Conservation (phyloP, 2,113 vertebrate species). For the Oncorhynchus kisutch region DNA sequence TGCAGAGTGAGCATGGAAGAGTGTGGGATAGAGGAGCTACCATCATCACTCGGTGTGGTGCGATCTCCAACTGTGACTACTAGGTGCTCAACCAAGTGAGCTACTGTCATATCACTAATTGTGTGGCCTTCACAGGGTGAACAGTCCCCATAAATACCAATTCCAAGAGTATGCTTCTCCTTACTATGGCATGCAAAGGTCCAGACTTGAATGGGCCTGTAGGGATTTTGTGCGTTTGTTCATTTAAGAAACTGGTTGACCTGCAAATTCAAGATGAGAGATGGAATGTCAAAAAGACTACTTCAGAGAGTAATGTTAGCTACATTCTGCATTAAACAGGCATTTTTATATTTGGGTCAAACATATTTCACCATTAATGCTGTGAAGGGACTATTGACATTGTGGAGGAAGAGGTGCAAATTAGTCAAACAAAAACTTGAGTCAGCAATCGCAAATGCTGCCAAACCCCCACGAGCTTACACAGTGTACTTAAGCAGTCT, state of each 20-base stretch:
- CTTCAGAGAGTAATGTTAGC: background rate
- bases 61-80: background rate
- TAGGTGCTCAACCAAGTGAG: background rate
- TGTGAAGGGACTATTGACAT: background rate
- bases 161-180: background rate
- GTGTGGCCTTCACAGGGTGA: background rate
- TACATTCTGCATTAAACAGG: background rate
- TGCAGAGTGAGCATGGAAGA: conserved; percentile 40
- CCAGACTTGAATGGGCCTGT: background rate
- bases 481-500: background rate
- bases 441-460: background rate
- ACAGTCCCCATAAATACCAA: background rate
- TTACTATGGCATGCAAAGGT: background rate
- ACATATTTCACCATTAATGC: background rate
- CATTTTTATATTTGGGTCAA: background rate
- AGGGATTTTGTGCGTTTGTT: background rate
- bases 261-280: background rate
- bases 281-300: background rate
- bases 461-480: background rate
- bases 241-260: background rate
- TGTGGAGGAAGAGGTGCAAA: background rate
- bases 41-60: background rate
- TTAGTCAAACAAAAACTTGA: background rate
- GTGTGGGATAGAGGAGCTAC: conserved; percentile 34
- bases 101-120: background rate